A percentile compares a stretch with the other conserved stretches of the same genome.
phyloP scores from a whole-genome alignment of 92 coral and sea anemone species.

The Porites rus region DNA sequence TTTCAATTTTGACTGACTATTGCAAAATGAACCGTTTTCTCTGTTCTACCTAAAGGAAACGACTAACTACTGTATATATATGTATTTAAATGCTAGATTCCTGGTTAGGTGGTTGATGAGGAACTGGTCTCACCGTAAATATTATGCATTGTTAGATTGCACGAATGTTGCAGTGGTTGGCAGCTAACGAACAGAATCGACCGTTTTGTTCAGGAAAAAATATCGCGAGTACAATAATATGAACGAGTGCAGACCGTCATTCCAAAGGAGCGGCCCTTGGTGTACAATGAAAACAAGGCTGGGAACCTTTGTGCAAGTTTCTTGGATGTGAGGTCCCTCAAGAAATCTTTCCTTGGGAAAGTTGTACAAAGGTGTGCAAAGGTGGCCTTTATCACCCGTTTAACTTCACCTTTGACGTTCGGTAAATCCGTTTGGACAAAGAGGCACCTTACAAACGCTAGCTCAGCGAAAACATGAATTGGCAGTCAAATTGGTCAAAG shows the following conservation, averaged over 20 bases:
- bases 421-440: too few relatives aligned
- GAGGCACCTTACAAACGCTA: not conserved
- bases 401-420: too few relatives aligned
- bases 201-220: constrained; percentile 7
- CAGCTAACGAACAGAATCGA: not conserved
- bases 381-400: too few relatives aligned
- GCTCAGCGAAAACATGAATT: not conserved
- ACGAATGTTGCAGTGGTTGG: not conserved
- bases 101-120: not conserved
- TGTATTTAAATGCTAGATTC: not conserved
- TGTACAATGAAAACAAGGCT: not conserved
- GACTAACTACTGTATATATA: not conserved
- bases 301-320: not conserved
- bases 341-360: not conserved
- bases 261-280: not conserved
- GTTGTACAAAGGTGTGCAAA: too few relatives aligned
- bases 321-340: not conserved
- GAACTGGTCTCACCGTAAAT: not conserved
- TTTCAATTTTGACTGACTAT: too few relatives aligned
- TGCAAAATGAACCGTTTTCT: too few relatives aligned
- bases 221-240: not conserved
- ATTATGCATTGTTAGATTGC: not conserved
- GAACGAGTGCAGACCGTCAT: not conserved
- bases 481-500: not conserved
- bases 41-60: too few relatives aligned